Evolutionary conservation across 1,140 invertebrate genomes (phyloP), one percentile per base, ranked within the genome.

Genomic region (Saccostrea echinata): DNA sequence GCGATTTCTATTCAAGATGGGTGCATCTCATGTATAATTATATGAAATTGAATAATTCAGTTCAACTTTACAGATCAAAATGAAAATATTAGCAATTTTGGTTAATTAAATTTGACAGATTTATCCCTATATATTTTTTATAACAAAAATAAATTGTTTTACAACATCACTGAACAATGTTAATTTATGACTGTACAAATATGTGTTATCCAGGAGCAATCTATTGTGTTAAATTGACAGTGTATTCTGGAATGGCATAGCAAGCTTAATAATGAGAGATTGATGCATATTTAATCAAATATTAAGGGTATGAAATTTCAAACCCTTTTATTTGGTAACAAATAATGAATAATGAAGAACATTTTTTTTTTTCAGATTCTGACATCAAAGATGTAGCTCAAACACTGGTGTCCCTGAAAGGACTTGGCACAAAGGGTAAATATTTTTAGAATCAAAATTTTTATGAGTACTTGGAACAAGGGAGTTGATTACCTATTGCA

Each of bases 391-490:
- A 97, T 95, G 97, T 97, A 12, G 97, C 97, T 3, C 97, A 97
- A 13, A 97, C 97, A 0, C 97, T 98, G 96, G 95, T 98, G 68
- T 97, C 97, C 71, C 96, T 98, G 83, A 97, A 97, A 97, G 94
- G 97, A 96, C 96, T 89, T 93, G 95, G 91, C 84, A 93, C 90
- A 89, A 88, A 89, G 85, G 88, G 91, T 92, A 88, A 88, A 89
- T 88, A 76, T 86, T 24, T 76, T 13, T 76, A 16, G 4, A 11
- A 76, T 76, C 27, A 30, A 16, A 12, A 30, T 33, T 33, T 33
- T 30, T n/a, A 21, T 21, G 18, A n/a, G 18, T 6, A 18, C n/a
- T 61, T n/a, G 1, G n/a, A 2, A 61, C n/a, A n/a, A 61, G 55
- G 16, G 18, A 16, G 68, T 76, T 76, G 16, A 76, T 76, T 76